phyloP scores from a whole-genome alignment of 2,797 vertebrate species.

The Siniperca undulata region DNA sequence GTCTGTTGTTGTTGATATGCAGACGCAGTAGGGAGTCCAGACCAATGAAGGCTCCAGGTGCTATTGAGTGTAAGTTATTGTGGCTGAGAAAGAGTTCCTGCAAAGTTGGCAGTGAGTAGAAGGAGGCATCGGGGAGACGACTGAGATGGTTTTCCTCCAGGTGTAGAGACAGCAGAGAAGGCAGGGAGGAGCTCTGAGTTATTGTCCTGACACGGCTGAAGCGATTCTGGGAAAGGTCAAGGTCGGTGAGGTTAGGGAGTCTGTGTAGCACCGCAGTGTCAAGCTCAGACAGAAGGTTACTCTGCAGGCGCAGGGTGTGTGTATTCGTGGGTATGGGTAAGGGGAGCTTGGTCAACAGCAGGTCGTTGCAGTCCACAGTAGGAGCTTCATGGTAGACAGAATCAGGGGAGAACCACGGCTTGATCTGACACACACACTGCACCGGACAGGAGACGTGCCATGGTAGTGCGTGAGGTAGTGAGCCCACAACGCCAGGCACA shows the following conservation, averaged over 20 bases:
- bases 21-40: slow-evolving; percentile 91
- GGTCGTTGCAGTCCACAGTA: slow-evolving; percentile 97
- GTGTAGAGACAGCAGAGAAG: slow-evolving; percentile 92
- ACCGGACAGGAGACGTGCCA: slow-evolving; percentile 93
- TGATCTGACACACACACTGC: slow-evolving; percentile 94
- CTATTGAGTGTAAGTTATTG: slow-evolving; percentile 91
- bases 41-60: slow-evolving; percentile 90
- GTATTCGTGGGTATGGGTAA: slow-evolving; percentile 88
- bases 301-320: slow-evolving; percentile 95
- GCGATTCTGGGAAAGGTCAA: slow-evolving; percentile 97
- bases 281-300: slow-evolving; percentile 91
- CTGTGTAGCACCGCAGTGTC: slow-evolving; percentile 86
- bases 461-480: slow-evolving; percentile 88
- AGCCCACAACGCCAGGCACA: slow-evolving; percentile 76
- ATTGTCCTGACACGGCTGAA: slow-evolving; percentile 87
- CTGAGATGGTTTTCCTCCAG: slow-evolving; percentile 95
- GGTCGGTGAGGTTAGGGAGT: slow-evolving; percentile 93
- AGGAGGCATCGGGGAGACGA: slow-evolving; percentile 90
- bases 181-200: slow-evolving; percentile 82
- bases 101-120: slow-evolving; percentile 89
- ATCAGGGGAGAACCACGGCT: slow-evolving; percentile 96
- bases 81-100: slow-evolving; percentile 98
- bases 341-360: slow-evolving; percentile 91
- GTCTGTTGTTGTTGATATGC: slow-evolving; percentile 96
- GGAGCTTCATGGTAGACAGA: slow-evolving; percentile 94